A percentile compares a stretch with the other conserved stretches of the same genome.
Evolutionary conservation across 2,888 invertebrate species (phyloP).

Genomic region (Lithophane semibrunnea): DNA sequence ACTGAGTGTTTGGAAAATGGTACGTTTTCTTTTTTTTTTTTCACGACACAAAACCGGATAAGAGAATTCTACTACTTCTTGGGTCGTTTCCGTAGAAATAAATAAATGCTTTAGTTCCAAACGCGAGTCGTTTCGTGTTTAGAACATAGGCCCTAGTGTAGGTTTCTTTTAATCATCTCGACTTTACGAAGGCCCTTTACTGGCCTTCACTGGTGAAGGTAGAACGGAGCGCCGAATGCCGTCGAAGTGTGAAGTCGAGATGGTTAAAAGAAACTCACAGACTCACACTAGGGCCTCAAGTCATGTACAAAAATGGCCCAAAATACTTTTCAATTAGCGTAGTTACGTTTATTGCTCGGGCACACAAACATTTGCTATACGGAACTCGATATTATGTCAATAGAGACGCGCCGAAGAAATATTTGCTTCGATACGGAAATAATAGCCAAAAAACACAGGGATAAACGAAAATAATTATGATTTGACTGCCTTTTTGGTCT

Average conservation of each 20-base stretch:
- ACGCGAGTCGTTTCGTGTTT: not conserved
- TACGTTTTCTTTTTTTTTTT: conserved; percentile 74
- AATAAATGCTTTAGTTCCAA: not conserved
- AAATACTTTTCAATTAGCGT: conserved; percentile 9
- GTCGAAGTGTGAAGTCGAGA: too few species aligned
- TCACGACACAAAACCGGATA: not conserved
- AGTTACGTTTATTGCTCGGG: not conserved
- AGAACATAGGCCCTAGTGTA: not conserved
- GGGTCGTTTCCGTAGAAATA: not conserved
- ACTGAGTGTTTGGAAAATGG: conserved; percentile 94
- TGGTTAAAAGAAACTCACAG: too few species aligned
- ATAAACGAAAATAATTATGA: not conserved
- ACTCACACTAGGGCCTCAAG: too few species aligned
- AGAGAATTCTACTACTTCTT: not conserved
- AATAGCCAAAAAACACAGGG: not conserved
- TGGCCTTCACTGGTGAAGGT: too few species aligned
- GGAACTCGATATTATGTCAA: conserved; percentile 4
- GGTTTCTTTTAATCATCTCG: too few species aligned
- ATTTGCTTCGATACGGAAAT: conserved; percentile 15
- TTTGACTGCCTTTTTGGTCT: not conserved
- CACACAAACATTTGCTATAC: conserved; percentile 2
- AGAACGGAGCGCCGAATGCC: too few species aligned
- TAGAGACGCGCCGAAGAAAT: conserved; percentile 1
- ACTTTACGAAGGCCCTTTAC: too few species aligned
- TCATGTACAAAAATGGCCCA: not conserved